Evolutionary conservation across 2,113 vertebrate genomes (phyloP).

Genomic region (Cynocephalus volans): DNA sequence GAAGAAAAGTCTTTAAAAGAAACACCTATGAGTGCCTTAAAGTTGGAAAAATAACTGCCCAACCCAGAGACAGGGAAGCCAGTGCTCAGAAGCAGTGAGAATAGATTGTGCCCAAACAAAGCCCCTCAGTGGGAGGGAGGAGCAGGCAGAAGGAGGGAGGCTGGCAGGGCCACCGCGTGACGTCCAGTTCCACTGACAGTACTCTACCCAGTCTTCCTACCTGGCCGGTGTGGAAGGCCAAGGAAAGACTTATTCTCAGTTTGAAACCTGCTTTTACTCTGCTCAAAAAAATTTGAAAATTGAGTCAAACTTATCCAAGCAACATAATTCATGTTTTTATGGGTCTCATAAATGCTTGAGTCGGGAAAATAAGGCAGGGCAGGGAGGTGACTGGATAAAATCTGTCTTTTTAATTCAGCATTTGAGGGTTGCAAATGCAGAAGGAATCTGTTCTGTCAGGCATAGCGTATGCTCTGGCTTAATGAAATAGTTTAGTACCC

Average conservation of each 20-base stretch:
- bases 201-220: neutral
- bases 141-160: neutral
- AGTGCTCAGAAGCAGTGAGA: neutral
- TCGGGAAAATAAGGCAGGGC: neutral
- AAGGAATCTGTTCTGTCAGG: neutral
- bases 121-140: neutral
- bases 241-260: neutral
- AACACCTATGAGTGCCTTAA: constrained; percentile 76
- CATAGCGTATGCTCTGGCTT: neutral
- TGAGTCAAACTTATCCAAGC: neutral
- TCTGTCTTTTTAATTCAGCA: neutral
- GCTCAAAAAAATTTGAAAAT: neutral
- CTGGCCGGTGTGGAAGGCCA: neutral
- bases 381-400: neutral
- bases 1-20: constrained; percentile 53
- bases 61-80: neutral
- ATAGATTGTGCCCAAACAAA: neutral
- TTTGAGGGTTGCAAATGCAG: neutral
- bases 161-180: neutral
- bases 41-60: neutral
- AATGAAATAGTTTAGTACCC: neutral
- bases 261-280: neutral
- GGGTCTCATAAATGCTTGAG: neutral
- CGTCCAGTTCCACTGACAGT: neutral
- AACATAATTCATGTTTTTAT: neutral